These are phyloP conservation scores for Chelmon rostratus DNA, from an alignment of 2,797 vertebrate species.

Conservation along the genomic window DNA sequence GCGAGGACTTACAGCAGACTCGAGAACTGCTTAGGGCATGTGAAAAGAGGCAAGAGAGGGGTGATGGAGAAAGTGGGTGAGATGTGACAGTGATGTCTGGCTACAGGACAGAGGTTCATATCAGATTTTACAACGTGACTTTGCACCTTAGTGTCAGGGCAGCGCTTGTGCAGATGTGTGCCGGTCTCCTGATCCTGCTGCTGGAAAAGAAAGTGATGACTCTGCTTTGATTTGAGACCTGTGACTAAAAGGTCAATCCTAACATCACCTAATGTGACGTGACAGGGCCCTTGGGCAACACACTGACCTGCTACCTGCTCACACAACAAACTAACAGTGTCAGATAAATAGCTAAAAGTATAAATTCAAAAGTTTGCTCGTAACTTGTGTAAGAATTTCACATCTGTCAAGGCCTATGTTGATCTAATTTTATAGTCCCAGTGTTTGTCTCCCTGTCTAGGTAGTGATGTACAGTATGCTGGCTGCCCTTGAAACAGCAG, in stretches of 20 bases:
- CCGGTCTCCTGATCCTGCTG: not conserved
- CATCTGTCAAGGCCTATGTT: not conserved
- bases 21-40: conserved; percentile 43
- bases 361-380: not conserved
- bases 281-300: conserved; percentile 44
- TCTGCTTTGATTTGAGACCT: conserved; percentile 16
- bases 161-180: conserved; percentile 3
- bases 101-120: conserved; percentile 52
- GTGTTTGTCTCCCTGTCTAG: not conserved
- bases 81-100: conserved; percentile 55
- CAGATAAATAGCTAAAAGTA: conserved; percentile 14
- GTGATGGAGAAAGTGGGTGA: conserved; percentile 48
- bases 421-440: not conserved
- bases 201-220: conserved; percentile 20
- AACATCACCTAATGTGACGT: conserved; percentile 32
- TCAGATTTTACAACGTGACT: conserved; percentile 44
- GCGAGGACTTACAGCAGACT: conserved; percentile 48
- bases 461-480: not conserved
- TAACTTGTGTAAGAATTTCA: not conserved
- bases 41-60: conserved; percentile 42
- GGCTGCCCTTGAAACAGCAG: conserved; percentile 15
- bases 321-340: conserved; percentile 14
- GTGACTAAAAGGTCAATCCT: conserved; percentile 31
- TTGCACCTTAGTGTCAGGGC: conserved; percentile 46
- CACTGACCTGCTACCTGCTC: conserved; percentile 51